Percentiles rank a stretch among this genome's conserved stretches.
Evolutionary conservation across 1,140 invertebrate genomes (phyloP).

Genomic region (Neuroterus valhalla): DNA sequence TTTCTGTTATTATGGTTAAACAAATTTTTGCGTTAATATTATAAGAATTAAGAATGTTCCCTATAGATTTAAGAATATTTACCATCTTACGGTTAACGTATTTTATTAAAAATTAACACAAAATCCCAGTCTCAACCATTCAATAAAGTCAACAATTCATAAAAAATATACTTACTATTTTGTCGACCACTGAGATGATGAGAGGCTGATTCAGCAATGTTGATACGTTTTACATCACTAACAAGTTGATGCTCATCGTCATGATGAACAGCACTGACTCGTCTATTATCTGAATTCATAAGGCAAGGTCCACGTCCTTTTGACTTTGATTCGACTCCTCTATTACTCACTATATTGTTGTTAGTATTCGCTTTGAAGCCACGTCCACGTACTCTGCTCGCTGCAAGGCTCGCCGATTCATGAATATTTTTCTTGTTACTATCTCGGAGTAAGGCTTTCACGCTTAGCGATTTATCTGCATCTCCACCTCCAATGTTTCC

Average conservation of each 20-base stretch:
- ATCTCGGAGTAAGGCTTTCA: conserved; percentile 60
- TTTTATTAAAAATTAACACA: too few relatives aligned
- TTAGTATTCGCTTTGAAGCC: conserved; percentile 68
- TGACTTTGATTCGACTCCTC: conserved; percentile 67
- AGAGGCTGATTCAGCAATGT: conserved; percentile 68
- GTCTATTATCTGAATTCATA: conserved; percentile 60
- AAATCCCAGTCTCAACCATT: too few relatives aligned
- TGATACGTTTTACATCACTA: conserved; percentile 74
- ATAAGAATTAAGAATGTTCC: too few relatives aligned
- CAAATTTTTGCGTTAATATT: too few relatives aligned
- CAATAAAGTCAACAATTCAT: conserved; percentile 39
- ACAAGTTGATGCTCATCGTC: conserved; percentile 69
- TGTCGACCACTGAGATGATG: conserved; percentile 67
- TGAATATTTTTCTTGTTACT: conserved; percentile 62
- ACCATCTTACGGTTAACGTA: too few relatives aligned
- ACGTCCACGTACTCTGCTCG: conserved; percentile 67
- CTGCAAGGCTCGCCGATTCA: conserved; percentile 60
- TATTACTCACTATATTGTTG: conserved; percentile 67
- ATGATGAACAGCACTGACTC: conserved; percentile 61
- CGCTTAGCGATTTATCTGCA: conserved; percentile 58
- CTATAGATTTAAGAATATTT: too few relatives aligned
- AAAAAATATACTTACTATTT: conserved; percentile 59
- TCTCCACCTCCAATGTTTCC: conserved; percentile 58
- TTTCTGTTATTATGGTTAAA: too few relatives aligned
- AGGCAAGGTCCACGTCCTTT: conserved; percentile 67